Conservation (phyloP, 2,113 vertebrate genomes). For the Syngnathus floridae region DNA sequence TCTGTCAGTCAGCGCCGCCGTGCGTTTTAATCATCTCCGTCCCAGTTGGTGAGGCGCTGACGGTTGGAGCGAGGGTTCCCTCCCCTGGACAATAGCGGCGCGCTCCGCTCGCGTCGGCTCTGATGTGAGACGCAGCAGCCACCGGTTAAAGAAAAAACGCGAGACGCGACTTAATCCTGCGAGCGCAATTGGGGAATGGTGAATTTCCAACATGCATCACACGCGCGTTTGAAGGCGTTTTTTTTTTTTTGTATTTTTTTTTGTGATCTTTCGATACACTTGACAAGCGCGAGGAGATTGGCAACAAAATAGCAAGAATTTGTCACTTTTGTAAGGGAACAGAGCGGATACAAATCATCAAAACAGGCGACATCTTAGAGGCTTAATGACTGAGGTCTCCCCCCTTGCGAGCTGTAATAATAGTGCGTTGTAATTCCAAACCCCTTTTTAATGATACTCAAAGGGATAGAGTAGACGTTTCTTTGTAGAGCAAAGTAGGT, state of each 20-base stretch:
- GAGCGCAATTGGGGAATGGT: constrained; percentile 68
- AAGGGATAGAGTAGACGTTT: constrained; percentile 56
- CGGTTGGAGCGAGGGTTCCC: constrained; percentile 69
- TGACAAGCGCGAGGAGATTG: constrained; percentile 67
- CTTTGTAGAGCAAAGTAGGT: constrained; percentile 63
- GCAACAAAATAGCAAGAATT: constrained; percentile 65
- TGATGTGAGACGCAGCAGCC: constrained; percentile 65
- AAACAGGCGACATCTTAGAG: constrained; percentile 61
- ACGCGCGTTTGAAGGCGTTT: constrained; percentile 53
- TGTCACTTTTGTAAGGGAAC: constrained; percentile 63
- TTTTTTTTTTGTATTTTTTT: constrained; percentile 12
- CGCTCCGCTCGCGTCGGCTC: constrained; percentile 53
- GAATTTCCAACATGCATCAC: constrained; percentile 60
- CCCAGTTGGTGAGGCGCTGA: constrained; percentile 68
- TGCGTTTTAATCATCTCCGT: constrained; percentile 72
- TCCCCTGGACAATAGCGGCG: constrained; percentile 69
- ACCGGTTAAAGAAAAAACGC: constrained; percentile 65
- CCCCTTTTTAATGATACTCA: constrained; percentile 64
- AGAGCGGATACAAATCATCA: constrained; percentile 63
- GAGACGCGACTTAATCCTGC: constrained; percentile 62
- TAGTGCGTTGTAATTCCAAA: constrained; percentile 68
- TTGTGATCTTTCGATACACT: constrained; percentile 63
- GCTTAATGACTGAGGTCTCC: constrained; percentile 65
- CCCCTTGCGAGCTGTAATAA: constrained; percentile 64
- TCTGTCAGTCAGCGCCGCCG: constrained; percentile 69